These are phyloP conservation scores for Xiphophorus hellerii DNA, from an alignment of 2,113 vertebrate genomes.

Conservation along the genomic window DNA sequence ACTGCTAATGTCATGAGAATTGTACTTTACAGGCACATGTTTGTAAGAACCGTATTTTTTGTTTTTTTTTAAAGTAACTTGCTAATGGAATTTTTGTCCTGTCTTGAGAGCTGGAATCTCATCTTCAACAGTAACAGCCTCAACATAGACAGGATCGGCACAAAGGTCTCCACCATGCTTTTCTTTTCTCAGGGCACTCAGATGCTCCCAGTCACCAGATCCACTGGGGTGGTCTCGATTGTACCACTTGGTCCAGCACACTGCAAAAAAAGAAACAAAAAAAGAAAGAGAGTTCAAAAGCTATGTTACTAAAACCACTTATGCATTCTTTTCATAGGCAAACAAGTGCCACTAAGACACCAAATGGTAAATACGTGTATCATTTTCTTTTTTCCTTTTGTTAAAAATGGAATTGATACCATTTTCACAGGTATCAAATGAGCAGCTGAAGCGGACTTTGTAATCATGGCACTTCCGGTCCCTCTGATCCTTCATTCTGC, in stretches of 20 bases:
- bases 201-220: slow-evolving; percentile 43
- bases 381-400: no score
- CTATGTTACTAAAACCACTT: no score
- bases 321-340: no score
- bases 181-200: rapidly evolving
- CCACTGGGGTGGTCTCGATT: slow-evolving; percentile 33
- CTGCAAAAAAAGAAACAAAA: slow-evolving; percentile 4
- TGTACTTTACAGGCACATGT: no score
- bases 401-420: background rate
- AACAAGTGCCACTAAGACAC: no score
- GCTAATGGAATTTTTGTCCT: slow-evolving; percentile 1
- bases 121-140: slow-evolving; percentile 28
- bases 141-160: background rate
- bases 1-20: no score
- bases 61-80: background rate
- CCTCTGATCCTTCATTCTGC: slow-evolving; percentile 37
- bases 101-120: background rate
- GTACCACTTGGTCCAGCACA: slow-evolving; percentile 58
- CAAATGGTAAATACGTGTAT: no score
- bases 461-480: slow-evolving; percentile 41
- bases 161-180: slow-evolving; percentile 47
- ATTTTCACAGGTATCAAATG: slow-evolving; percentile 23
- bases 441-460: slow-evolving; percentile 47
- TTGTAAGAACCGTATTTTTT: no score
- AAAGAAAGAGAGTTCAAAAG: background rate